These are phyloP conservation scores for Trissolcus japonicus DNA, from an alignment of 2,888 invertebrate genomes.

Conservation along the genomic window DNA sequence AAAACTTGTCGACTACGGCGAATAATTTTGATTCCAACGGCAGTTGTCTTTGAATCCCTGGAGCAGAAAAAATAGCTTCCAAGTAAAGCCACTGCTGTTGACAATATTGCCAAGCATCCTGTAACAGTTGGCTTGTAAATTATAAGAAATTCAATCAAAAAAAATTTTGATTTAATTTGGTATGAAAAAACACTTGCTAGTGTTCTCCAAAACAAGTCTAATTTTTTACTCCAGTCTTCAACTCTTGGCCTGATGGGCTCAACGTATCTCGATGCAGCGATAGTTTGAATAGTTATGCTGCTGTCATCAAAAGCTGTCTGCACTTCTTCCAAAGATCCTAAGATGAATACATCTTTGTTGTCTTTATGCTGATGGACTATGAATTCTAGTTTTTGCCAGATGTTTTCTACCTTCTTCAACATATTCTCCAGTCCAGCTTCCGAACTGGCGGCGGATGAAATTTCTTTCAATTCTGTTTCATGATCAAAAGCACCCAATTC, in stretches of 20 bases:
- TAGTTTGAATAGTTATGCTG: constrained; percentile 90
- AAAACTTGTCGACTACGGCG: constrained; percentile 90
- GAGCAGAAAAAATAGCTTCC: constrained; percentile 95
- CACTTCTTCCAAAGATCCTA: constrained; percentile 91
- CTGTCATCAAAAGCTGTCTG: constrained; percentile 90
- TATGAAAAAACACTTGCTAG: constrained; percentile 78
- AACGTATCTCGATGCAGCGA: constrained; percentile 90
- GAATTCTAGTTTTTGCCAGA: constrained; percentile 89
- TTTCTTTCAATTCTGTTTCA: constrained; percentile 86
- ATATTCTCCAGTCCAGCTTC: constrained; percentile 89
- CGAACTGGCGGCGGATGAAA: constrained; percentile 91
- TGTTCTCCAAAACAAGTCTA: constrained; percentile 89
- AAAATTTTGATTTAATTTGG: too few species aligned
- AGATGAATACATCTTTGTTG: constrained; percentile 87
- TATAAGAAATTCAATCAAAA: neutral
- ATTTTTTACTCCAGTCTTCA: constrained; percentile 87
- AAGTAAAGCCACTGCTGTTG: constrained; percentile 96
- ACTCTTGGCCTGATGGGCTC: constrained; percentile 89
- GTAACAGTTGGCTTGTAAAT: neutral
- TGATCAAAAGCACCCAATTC: constrained; percentile 85
- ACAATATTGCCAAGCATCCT: constrained; percentile 93
- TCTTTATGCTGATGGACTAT: constrained; percentile 88
- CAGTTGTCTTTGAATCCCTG: constrained; percentile 94
- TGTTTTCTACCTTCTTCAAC: constrained; percentile 88
- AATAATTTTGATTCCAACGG: constrained; percentile 94